phyloP scores from a whole-genome alignment of 2,797 vertebrate genomes.

The Selene dorsalis region DNA sequence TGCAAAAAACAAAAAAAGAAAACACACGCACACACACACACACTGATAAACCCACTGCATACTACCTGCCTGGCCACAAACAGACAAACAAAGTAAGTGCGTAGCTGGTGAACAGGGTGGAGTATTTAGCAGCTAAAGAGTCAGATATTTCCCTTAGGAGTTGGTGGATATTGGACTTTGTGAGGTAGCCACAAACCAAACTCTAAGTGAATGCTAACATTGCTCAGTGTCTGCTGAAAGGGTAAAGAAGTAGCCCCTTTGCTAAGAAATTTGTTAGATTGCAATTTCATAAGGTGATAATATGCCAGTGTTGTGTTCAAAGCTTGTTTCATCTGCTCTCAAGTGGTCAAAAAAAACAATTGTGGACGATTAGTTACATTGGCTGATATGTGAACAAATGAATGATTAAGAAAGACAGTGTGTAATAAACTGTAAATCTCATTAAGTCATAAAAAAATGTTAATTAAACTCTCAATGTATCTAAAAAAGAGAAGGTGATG shows the following conservation, averaged over 20 bases:
- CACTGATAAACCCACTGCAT: background rate
- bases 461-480: background rate
- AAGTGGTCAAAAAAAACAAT: background rate
- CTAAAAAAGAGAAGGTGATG: background rate
- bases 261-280: background rate
- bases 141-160: background rate
- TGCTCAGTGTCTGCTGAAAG: background rate
- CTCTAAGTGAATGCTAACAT: background rate
- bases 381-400: background rate
- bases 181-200: background rate
- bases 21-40: background rate
- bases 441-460: background rate
- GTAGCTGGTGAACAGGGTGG: background rate
- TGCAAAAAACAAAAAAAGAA: background rate
- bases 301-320: background rate
- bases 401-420: background rate
- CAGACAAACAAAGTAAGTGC: background rate
- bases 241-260: background rate
- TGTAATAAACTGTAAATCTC: background rate
- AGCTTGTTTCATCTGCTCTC: background rate
- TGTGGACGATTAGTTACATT: background rate
- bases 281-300: background rate
- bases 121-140: background rate
- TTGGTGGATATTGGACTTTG: background rate
- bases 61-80: background rate